Evolutionary conservation across 2,113 vertebrate species (phyloP), one percentile per base, ranked within the genome.

Genomic region (Oncorhynchus kisutch): DNA sequence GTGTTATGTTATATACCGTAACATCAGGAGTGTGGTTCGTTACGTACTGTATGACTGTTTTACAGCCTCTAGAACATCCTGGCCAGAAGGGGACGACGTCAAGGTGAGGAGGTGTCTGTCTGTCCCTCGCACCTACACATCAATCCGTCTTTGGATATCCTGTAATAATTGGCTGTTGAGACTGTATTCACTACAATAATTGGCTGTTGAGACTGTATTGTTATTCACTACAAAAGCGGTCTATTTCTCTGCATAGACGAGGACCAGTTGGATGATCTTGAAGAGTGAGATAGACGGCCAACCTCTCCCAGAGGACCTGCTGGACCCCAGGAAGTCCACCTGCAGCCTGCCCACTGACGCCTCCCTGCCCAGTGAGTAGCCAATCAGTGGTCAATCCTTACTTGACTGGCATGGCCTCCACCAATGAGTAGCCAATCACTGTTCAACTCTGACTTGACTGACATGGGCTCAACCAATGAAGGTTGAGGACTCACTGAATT

Each of bases 241-340:
- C 2, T 34, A 13, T 13, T 6, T 71, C 49, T 75, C 29, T 67
- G 31, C 78, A 18, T 82, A 81, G 89, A 93, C 94, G 67, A 97
- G 96, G 91, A 93, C 91, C 73, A 96, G 94, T 14, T 99, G 96
- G 97, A 93, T 96, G 82, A 92, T 94, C 65, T 88, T 97, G 69
- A 97, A 97, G 75, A 94, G 92, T 20, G 95, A 97, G 12, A 14
- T 87, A 4, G 96, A 97, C 54, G 93, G 93, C 78, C 73, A 94
- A 84, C 94, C 92, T 70, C 94, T 94, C 67, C 66, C 81, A 51
- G 91, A 91, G 8, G 94, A 95, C 0, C 92, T 94, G 12, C 83
- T 92, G 4, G 96, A 98, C 48, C 95, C 94, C 0, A 86, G 94
- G 45, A 96, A 96, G 0, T 91, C 96, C 57, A 96, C 96, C 8